A percentile compares a stretch with the other conserved stretches of the same genome.
phyloP scores from a whole-genome alignment of 1,140 invertebrate species.

The Orius insidiosus region DNA sequence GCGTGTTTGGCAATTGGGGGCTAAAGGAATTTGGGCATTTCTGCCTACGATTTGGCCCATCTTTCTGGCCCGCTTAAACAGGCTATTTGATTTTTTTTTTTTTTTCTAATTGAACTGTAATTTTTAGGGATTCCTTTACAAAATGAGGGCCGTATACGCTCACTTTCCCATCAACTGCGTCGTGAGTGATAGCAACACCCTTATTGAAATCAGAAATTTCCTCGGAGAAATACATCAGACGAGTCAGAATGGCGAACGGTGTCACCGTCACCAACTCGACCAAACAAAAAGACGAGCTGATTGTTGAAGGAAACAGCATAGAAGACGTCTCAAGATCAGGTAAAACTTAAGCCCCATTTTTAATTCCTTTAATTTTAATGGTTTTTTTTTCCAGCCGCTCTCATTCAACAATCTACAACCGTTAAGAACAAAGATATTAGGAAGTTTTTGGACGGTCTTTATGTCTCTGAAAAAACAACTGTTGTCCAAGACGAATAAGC shows the following conservation, averaged over 20 bases:
- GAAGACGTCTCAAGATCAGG: conserved; percentile 94
- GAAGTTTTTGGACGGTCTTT: conserved; percentile 99
- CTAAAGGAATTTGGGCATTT: no score
- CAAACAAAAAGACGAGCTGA: conserved; percentile 93
- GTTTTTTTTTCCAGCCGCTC: conserved; percentile 56
- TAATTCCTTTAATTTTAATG: background rate
- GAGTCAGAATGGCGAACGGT: conserved; percentile 87
- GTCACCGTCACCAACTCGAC: conserved; percentile 84
- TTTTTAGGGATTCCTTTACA: conserved; percentile 85
- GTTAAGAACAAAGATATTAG: conserved; percentile 99
- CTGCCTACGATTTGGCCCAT: no score
- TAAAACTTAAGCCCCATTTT: conserved; percentile 23
- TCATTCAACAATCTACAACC: conserved; percentile 95
- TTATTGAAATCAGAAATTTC: conserved; percentile 97
- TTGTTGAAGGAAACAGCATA: conserved; percentile 93
- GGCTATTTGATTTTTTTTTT: no score
- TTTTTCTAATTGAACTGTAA: background rate
- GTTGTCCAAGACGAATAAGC: conserved; percentile 61
- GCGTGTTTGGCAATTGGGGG: no score
- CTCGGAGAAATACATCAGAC: conserved; percentile 90
- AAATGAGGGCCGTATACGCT: conserved; percentile 99
- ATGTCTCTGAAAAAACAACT: conserved; percentile 95
- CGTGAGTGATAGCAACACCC: conserved; percentile 72
- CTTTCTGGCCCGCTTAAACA: no score
- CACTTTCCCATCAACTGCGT: conserved; percentile 99